These are phyloP conservation scores for Craterocephalus amniculus DNA, from an alignment of 2,797 vertebrate genomes.

Conservation along the genomic window DNA sequence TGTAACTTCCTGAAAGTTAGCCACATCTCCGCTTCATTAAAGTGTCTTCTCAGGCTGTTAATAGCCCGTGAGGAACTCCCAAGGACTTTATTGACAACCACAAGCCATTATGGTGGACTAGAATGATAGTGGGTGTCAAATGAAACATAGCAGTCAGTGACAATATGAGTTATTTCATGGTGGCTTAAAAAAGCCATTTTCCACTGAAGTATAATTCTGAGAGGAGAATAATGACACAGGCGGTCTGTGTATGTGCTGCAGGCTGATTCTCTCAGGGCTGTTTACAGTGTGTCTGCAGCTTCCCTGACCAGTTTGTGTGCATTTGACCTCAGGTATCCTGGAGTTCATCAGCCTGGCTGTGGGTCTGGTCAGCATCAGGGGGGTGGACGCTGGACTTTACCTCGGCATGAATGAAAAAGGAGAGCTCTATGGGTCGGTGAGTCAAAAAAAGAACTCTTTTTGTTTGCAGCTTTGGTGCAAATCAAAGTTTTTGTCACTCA, in stretches of 20 bases:
- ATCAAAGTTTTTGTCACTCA: conserved; percentile 17
- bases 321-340: conserved; percentile 90
- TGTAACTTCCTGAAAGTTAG: conserved; percentile 65
- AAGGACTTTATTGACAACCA: conserved; percentile 46
- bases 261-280: not conserved
- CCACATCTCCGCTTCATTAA: conserved; percentile 58
- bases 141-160: not conserved
- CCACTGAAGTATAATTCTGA: not conserved
- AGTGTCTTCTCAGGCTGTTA: conserved; percentile 36
- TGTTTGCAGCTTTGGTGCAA: conserved; percentile 20
- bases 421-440: conserved; percentile 99
- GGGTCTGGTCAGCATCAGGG: conserved; percentile 97
- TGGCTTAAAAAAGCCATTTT: conserved; percentile 4
- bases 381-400: conserved; percentile 97
- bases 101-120: conserved; percentile 21
- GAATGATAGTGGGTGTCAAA: conserved; percentile 17
- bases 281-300: conserved; percentile 31
- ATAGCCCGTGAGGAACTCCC: conserved; percentile 42
- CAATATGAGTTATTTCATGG: not conserved
- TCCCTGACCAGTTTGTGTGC: conserved; percentile 55
- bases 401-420: conserved; percentile 99
- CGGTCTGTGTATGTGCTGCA: not conserved
- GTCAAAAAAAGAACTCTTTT: conserved; percentile 71
- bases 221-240: too few relatives aligned
- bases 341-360: conserved; percentile 99